Evolutionary conservation across 2,888 invertebrate genomes (phyloP).

Genomic region (Sisyra nigra): DNA sequence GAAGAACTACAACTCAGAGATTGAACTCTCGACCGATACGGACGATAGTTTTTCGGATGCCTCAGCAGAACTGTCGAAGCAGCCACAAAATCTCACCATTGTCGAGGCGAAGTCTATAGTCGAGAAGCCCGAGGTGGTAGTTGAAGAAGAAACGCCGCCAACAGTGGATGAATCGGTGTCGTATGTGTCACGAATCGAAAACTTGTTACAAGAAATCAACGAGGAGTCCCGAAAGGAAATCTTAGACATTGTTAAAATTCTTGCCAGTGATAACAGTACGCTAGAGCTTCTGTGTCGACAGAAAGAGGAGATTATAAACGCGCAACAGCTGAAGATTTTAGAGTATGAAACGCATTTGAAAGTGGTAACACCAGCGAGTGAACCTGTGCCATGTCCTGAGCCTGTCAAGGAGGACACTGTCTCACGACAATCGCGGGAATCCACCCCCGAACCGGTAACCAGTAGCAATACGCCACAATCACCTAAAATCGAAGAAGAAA

Average conservation of each 20-base stretch:
- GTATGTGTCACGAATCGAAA: conserved; percentile 21
- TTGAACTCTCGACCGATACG: conserved; percentile 55
- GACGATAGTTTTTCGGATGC: conserved; percentile 37
- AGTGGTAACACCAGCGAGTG: not conserved
- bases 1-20: conserved; percentile 34
- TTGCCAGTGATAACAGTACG: conserved; percentile 22
- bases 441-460: conserved; percentile 6
- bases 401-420: not conserved
- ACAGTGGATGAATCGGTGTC: conserved; percentile 3
- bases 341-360: conserved; percentile 15
- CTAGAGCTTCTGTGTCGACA: conserved; percentile 18
- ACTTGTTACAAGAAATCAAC: conserved; percentile 19
- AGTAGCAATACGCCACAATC: conserved; percentile 8
- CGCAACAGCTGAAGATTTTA: conserved; percentile 19
- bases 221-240: conserved; percentile 18
- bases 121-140: not conserved
- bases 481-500: not conserved
- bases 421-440: conserved; percentile 2
- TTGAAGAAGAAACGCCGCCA: not conserved
- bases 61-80: conserved; percentile 15
- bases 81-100: too few relatives aligned
- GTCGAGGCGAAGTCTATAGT: too few relatives aligned
- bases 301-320: conserved; percentile 22
- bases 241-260: conserved; percentile 19
- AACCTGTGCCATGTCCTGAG: too few relatives aligned